Evolutionary conservation across 1,140 invertebrate genomes (phyloP), one percentile per base, ranked within the genome.

Genomic region (Atta cephalotes): DNA sequence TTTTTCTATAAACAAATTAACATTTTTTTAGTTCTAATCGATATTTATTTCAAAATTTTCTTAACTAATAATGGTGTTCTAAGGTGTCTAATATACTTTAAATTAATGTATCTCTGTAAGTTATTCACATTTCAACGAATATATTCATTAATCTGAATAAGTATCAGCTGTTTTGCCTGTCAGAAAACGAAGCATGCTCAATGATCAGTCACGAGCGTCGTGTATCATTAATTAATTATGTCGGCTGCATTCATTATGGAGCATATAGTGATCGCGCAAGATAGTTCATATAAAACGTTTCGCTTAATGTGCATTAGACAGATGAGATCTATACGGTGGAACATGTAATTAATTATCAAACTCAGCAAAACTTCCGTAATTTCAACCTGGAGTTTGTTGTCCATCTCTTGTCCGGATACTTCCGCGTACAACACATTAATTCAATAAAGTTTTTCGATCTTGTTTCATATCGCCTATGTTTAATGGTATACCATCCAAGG

Each of bases 281-380:
- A 56, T 65, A 51, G 82, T 89, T 71, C 56, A 58, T 78, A 76
- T 70, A 76, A 87, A 90, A 89, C 65, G 70, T 79, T 72, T 70
- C 85, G 88, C 79, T 87, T 76, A 89, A 90, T 87, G 79, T 86
- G 60, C 49, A 45, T 35, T 49, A 60, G 79, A 79, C 85, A 71
- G 51, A 10, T 31, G 60, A 84, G 89, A 89, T 90, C 89, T 90
- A 90, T 85, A 28, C 60, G 62, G 56, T 58, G 16, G 45, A 60
- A 56, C 60, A 79, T 35, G 58, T 89, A 85, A 90, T 90, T 90
- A 90, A 90, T 90, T 90, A 89, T 84, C 88, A 66, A 78, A 62
- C 88, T 87, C 53, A 51, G 80, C 49, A 65, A 70, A 82, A 87
- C 51, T 84, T 87, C 68, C 66, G 68, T 25, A 53, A 74, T 66